Conservation (phyloP, 2,888 invertebrate species). For the Margaritifera margaritifera region DNA sequence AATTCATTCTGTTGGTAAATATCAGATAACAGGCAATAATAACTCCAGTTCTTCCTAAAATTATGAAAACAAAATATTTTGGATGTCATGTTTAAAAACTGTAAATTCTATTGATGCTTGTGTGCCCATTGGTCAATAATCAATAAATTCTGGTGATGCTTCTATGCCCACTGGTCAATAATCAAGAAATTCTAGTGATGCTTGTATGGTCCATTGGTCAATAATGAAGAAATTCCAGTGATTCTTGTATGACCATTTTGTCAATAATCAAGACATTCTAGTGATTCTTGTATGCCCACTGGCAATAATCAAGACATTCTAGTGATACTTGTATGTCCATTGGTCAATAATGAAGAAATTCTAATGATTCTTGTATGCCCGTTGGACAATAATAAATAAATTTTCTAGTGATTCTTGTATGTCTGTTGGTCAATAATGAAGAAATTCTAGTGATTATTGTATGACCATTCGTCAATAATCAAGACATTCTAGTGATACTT, state of each 20-base stretch:
- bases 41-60: constrained; percentile 85
- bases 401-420: too few relatives aligned
- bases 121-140: neutral
- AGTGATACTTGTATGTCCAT: too few relatives aligned
- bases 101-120: neutral
- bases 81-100: too few relatives aligned
- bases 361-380: neutral
- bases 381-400: neutral
- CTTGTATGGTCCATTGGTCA: neutral
- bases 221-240: neutral
- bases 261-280: neutral
- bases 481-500: neutral
- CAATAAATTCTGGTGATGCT: neutral
- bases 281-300: neutral
- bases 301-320: neutral
- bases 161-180: too few relatives aligned
- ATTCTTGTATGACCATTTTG: too few relatives aligned
- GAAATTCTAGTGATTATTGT: neutral
- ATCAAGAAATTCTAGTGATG: neutral
- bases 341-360: neutral
- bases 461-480: neutral
- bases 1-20: constrained; percentile 83
- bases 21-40: constrained; percentile 90
- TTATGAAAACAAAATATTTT: neutral
- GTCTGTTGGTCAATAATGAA: too few relatives aligned